Percentiles rank a stretch among this genome's conserved stretches.
These are phyloP conservation scores for Eristalis pertinax DNA, from an alignment of 2,888 invertebrate species.

Conservation along the genomic window DNA sequence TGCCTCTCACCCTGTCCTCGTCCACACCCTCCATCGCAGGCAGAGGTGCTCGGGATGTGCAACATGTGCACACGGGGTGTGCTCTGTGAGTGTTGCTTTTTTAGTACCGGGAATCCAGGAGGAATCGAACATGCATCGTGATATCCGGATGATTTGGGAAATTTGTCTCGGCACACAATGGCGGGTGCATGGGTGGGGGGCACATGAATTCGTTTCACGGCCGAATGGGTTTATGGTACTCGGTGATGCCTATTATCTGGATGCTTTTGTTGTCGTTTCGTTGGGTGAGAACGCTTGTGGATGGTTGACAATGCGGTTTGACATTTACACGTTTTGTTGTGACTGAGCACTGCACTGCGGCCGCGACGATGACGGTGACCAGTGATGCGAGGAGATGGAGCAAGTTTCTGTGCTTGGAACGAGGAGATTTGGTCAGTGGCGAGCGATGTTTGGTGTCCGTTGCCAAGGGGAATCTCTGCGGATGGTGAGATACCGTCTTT, in stretches of 20 bases:
- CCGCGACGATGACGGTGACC: not conserved
- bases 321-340: not conserved
- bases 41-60: conserved; percentile 42
- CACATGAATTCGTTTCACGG: conserved; percentile 57
- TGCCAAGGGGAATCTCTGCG: too few relatives aligned
- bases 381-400: not conserved
- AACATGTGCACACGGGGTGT: conserved; percentile 47
- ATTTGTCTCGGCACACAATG: conserved; percentile 50
- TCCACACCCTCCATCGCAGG: not conserved
- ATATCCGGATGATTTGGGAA: conserved; percentile 70
- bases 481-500: too few relatives aligned
- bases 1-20: not conserved
- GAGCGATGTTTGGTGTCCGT: too few relatives aligned
- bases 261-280: not conserved
- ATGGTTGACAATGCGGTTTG: not conserved
- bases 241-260: not conserved
- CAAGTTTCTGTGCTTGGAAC: not conserved
- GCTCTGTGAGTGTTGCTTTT: conserved; percentile 4
- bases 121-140: conserved; percentile 68
- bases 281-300: not conserved
- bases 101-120: conserved; percentile 48
- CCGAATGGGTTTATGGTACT: conserved; percentile 47
- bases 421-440: too few relatives aligned
- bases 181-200: not conserved
- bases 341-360: not conserved